Base-by-base conservation (phyloP, 2,797 vertebrate genomes). In the Pangasius macronema region DNA sequence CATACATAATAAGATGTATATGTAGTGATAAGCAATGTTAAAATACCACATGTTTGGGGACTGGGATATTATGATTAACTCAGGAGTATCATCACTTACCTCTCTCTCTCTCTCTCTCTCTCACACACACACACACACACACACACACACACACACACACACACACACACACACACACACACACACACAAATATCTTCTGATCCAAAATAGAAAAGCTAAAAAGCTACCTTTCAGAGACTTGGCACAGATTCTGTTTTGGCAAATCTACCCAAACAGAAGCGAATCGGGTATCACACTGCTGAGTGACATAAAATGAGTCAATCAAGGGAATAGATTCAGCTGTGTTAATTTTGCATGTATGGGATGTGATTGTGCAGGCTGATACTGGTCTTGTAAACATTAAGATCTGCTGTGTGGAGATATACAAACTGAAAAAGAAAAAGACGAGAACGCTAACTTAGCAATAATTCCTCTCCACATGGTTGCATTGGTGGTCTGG, bases 141-240 rank as follows among this genome's bases (percentile, higher is more conserved):
- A 46, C 67, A 83, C 36, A 63, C 39, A 76, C 72, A 75, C 75
- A 81, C 59, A 51, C 42, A 61, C 70, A 42, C 82, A 61, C 81
- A 10, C 49, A 70, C 46, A 46, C 49, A 83, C 22, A 63, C 42
- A 76, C 72, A 67, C 68, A 82, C 59, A 53, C 42, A 61, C 63
- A 53, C 76, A 53, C 27, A 85, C 77, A 79, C 49, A 88, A 33
- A 87, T 36, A 59, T 36, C 20, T 57, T 70, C 84, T 73, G 89
- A 72, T 81, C 75, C 22, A 30, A 55, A 79, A 36, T 9, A 33
- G 30, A 80, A 51, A 51, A n/a, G 27, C n/a, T 39, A 81, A 91
- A 91, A 90, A 91, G 88, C 61, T 68, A 70, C 46, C 67, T 57
- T 86, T 89, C 68, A 72, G 59, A 68, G 33, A 76, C 79, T 88